A percentile compares a stretch with the other conserved stretches of the same genome.
These are phyloP conservation scores for Pithys albifrons DNA, from an alignment of 2,113 vertebrate species.

Conservation along the genomic window DNA sequence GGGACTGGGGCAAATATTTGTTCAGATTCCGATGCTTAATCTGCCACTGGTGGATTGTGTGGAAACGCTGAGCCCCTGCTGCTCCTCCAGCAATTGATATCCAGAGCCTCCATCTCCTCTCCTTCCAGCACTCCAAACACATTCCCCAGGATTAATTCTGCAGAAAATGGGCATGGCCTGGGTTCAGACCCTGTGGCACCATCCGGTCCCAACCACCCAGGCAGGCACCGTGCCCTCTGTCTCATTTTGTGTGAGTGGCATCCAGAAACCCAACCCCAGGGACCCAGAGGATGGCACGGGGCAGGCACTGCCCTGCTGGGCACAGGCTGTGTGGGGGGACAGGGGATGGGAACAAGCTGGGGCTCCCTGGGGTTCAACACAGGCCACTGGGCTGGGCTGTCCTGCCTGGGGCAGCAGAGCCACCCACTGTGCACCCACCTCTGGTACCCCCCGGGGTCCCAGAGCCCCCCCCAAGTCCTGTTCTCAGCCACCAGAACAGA, in stretches of 20 bases:
- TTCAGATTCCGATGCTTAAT: not conserved
- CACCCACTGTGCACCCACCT: not conserved
- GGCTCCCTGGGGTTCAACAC: not conserved
- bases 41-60: not conserved
- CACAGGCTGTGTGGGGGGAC: accelerated
- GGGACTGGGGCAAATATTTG: not conserved
- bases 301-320: not conserved
- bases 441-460: accelerated
- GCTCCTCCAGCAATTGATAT: not conserved
- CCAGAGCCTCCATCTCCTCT: not conserved
- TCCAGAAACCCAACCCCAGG: not conserved
- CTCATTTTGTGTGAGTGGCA: not conserved
- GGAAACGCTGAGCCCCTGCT: not conserved
- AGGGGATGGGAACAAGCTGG: not conserved
- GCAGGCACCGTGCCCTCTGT: not conserved
- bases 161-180: not conserved
- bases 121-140: not conserved
- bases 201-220: not conserved
- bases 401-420: not conserved
- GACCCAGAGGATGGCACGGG: not conserved
- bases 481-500: not conserved
- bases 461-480: accelerated
- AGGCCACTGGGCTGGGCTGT: not conserved
- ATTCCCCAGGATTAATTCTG: not conserved
- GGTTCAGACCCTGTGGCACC: not conserved